Evolutionary conservation across 2,113 vertebrate genomes (phyloP).

Genomic region (Bostrychus sinensis): DNA sequence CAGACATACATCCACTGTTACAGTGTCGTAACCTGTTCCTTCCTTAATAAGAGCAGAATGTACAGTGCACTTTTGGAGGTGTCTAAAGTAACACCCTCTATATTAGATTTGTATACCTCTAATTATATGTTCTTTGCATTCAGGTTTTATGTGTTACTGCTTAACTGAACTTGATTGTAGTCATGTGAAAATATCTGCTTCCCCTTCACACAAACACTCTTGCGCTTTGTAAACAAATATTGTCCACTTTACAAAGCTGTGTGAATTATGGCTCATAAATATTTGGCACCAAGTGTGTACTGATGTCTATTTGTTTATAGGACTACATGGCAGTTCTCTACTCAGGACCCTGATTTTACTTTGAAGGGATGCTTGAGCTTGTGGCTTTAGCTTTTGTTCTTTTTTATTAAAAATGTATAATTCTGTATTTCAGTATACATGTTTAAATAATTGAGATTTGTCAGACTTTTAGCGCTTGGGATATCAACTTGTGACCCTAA

Average conservation of each 20-base stretch:
- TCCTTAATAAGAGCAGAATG: background rate
- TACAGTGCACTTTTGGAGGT: background rate
- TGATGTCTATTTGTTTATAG: conserved; percentile 26
- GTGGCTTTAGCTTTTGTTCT: background rate
- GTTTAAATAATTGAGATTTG: too few species aligned
- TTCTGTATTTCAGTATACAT: too few species aligned
- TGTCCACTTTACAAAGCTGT: conserved; percentile 31
- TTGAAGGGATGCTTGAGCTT: background rate
- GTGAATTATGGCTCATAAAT: conserved; percentile 44
- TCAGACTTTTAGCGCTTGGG: conserved; percentile 10
- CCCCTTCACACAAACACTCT: conserved; percentile 11
- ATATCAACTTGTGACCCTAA: background rate
- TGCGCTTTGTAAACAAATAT: conserved; percentile 11
- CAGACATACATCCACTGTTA: background rate
- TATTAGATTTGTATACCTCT: conserved; percentile 35
- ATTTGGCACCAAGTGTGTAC: conserved; percentile 1
- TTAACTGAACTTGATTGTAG: conserved; percentile 40
- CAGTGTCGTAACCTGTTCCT: background rate
- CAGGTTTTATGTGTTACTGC: conserved; percentile 28
- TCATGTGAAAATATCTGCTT: conserved; percentile 54
- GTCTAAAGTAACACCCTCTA: conserved; percentile 9
- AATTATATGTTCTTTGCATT: conserved; percentile 34
- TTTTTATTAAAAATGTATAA: too few species aligned
- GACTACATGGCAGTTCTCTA: conserved; percentile 14
- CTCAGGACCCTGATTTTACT: conserved; percentile 28